Evolutionary conservation across 2,797 vertebrate species (phyloP).

Genomic region (Syndactyla subalaris): DNA sequence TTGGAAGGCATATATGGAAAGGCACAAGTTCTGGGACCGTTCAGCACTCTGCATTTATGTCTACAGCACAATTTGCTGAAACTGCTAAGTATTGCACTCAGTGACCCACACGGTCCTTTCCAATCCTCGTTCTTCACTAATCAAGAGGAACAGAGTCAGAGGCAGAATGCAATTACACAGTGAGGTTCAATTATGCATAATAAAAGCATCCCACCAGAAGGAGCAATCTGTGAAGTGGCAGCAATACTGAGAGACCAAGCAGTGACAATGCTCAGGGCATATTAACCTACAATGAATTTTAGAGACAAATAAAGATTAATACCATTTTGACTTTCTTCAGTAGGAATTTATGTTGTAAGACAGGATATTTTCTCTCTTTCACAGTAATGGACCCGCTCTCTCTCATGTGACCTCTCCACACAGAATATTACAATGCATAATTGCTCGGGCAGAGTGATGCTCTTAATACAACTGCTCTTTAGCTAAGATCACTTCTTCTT

Average conservation of each 20-base stretch:
- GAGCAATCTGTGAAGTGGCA: background rate
- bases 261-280: background rate
- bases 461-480: background rate
- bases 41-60: background rate
- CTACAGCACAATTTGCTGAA: background rate
- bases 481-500: background rate
- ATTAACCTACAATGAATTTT: background rate
- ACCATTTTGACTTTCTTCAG: background rate
- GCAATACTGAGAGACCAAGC: background rate
- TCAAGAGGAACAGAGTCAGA: background rate
- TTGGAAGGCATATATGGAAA: background rate
- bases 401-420: background rate
- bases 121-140: background rate
- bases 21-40: background rate
- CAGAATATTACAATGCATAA: constrained; percentile 14
- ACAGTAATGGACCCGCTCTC: background rate
- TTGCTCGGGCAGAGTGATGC: background rate
- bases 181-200: background rate
- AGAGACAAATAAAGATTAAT: constrained; percentile 49
- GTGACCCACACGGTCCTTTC: background rate
- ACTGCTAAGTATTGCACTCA: background rate
- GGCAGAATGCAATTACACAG: background rate
- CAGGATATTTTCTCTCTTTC: constrained; percentile 9
- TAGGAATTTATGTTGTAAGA: background rate
- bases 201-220: background rate